A percentile compares a stretch with the other conserved stretches of the same genome.
These are phyloP conservation scores for Gambelia wislizenii DNA, from an alignment of 2,797 vertebrate genomes.

Conservation along the genomic window DNA sequence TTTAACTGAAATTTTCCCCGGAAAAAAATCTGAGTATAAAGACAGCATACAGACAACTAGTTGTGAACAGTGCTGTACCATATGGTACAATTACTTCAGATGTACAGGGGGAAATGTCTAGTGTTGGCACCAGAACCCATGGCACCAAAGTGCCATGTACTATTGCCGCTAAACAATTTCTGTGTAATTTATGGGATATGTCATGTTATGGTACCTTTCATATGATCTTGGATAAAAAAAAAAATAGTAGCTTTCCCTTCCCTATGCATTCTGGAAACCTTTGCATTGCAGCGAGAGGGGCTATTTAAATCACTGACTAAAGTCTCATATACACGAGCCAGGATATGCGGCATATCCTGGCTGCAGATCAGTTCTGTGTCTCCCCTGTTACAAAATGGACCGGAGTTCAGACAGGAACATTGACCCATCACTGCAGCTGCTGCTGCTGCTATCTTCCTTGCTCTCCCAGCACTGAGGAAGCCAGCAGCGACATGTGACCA, in stretches of 20 bases:
- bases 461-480: no score
- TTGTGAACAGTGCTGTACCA: not conserved
- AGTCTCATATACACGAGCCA: no score
- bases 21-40: not conserved
- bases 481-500: no score
- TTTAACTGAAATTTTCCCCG: constrained; percentile 1
- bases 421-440: no score
- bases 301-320: not conserved
- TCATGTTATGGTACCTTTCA: not conserved
- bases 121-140: not conserved
- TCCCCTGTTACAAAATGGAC: no score
- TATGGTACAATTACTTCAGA: not conserved
- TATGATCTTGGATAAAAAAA: not conserved
- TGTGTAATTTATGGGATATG: not conserved
- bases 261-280: not conserved
- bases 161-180: not conserved
- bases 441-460: no score
- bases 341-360: no score
- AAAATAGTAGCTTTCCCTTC: not conserved
- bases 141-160: not conserved
- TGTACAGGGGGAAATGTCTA: not conserved
- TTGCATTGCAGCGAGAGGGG: not conserved
- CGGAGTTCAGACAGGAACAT: no score
- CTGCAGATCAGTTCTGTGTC: no score
- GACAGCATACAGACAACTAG: not conserved